A percentile compares a stretch with the other conserved stretches of the same genome.
Conservation (phyloP, 1,140 invertebrate species). For the Diploscapter pachys region DNA sequence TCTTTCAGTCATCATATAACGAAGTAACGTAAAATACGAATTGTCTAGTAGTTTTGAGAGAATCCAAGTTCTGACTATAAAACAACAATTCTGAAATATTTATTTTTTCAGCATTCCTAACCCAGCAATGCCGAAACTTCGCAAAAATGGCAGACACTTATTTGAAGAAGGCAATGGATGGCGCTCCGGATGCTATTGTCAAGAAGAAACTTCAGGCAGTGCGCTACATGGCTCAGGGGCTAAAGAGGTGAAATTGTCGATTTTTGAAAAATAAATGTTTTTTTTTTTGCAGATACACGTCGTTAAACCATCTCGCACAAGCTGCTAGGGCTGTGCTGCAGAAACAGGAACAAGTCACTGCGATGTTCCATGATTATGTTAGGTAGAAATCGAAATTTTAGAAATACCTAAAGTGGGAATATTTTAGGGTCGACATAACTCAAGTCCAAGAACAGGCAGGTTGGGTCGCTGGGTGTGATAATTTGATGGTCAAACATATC, state of each 20-base stretch:
- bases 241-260: background rate
- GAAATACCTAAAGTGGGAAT: slow-evolving; percentile 22
- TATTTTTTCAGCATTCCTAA: slow-evolving; percentile 9
- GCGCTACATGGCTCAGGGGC: slow-evolving; percentile 27
- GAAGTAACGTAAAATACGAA: too few species aligned
- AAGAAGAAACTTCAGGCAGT: slow-evolving; percentile 30
- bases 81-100: background rate
- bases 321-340: slow-evolving; percentile 91
- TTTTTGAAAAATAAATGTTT: background rate
- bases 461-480: slow-evolving; percentile 92
- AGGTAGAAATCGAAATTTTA: slow-evolving; percentile 68
- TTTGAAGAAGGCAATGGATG: slow-evolving; percentile 79
- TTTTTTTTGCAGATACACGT: slow-evolving; percentile 77
- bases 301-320: slow-evolving; percentile 94
- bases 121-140: slow-evolving; percentile 78
- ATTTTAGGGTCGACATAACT: slow-evolving; percentile 45
- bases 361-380: slow-evolving; percentile 95
- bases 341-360: slow-evolving; percentile 87
- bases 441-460: slow-evolving; percentile 72
- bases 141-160: slow-evolving; percentile 84
- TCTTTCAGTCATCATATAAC: too few species aligned
- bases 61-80: too few species aligned
- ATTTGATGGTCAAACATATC: slow-evolving; percentile 33
- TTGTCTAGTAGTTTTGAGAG: too few species aligned
- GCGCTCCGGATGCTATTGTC: slow-evolving; percentile 67